phyloP scores from a whole-genome alignment of 2,888 invertebrate genomes.

The Dicyrtoma fusca region DNA sequence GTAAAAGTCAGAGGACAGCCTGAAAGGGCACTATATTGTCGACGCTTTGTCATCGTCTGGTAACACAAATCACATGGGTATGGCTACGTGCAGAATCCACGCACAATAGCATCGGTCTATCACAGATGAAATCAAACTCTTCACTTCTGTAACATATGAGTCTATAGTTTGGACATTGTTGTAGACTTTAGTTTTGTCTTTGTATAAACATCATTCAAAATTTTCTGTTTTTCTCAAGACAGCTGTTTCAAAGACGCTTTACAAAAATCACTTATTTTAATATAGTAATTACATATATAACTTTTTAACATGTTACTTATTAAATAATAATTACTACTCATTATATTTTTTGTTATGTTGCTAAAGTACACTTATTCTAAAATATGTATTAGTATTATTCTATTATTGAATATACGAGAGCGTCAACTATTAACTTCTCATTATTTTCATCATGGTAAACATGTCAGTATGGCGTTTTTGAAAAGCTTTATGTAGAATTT shows the following conservation, averaged over 20 bases:
- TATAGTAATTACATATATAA: not conserved
- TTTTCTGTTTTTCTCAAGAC: conserved; percentile 5
- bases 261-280: not conserved
- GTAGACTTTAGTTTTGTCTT: not conserved
- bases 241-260: conserved; percentile 1
- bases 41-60: conserved; percentile 30
- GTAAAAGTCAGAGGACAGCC: too few relatives aligned
- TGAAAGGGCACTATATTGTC: not conserved
- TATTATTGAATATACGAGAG: too few relatives aligned
- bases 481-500: too few relatives aligned
- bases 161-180: conserved; percentile 1
- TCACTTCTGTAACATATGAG: conserved; percentile 9
- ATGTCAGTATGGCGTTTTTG: too few relatives aligned
- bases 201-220: not conserved
- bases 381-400: too few relatives aligned
- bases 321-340: not conserved
- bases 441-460: too few relatives aligned
- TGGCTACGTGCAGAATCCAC: conserved; percentile 33
- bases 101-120: conserved; percentile 38
- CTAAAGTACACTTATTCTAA: not conserved
- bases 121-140: conserved; percentile 41
- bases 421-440: too few relatives aligned
- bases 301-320: not conserved
- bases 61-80: conserved; percentile 41
- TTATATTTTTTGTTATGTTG: not conserved